Percentiles rank a stretch among this genome's conserved stretches.
Evolutionary conservation across 23 tunicate species (phyloP).

Genomic region (Ascidia mentula): DNA sequence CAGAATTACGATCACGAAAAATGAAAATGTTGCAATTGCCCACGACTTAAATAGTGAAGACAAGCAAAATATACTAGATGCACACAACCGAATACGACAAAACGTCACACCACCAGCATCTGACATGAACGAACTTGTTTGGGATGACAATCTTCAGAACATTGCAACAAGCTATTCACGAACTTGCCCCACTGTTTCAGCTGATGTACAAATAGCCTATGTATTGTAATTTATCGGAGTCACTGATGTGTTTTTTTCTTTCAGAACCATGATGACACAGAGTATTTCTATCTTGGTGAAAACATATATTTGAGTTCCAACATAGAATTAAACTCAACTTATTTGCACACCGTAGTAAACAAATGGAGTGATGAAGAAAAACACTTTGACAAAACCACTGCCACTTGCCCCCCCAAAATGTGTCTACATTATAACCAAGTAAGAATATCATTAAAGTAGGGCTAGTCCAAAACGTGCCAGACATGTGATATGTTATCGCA

Average conservation of each 20-base stretch:
- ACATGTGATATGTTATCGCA: too few relatives aligned
- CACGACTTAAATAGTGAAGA: not conserved
- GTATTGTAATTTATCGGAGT: too few relatives aligned
- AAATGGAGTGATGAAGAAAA: conserved; percentile 19
- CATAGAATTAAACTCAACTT: not conserved
- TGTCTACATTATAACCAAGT: conserved; percentile 18
- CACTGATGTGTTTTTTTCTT: too few relatives aligned
- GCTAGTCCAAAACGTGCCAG: too few relatives aligned
- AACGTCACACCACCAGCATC: not conserved
- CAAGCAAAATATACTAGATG: not conserved
- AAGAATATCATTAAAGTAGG: too few relatives aligned
- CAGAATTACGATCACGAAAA: too few relatives aligned
- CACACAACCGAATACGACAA: not conserved
- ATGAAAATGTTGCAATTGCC: not conserved
- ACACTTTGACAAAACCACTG: not conserved
- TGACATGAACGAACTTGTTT: not conserved
- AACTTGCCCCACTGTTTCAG: not conserved
- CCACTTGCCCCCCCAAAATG: not conserved
- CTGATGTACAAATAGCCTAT: too few relatives aligned
- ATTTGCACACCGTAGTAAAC: not conserved
- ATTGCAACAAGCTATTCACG: not conserved
- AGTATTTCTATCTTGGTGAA: conserved; percentile 5
- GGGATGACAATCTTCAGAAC: not conserved
- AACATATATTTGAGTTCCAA: conserved; percentile 2
- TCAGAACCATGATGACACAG: not conserved